A percentile compares a stretch with the other conserved stretches of the same genome.
Evolutionary conservation across 2,113 vertebrate genomes (phyloP).

Genomic region (Hippocampus abdominalis): DNA sequence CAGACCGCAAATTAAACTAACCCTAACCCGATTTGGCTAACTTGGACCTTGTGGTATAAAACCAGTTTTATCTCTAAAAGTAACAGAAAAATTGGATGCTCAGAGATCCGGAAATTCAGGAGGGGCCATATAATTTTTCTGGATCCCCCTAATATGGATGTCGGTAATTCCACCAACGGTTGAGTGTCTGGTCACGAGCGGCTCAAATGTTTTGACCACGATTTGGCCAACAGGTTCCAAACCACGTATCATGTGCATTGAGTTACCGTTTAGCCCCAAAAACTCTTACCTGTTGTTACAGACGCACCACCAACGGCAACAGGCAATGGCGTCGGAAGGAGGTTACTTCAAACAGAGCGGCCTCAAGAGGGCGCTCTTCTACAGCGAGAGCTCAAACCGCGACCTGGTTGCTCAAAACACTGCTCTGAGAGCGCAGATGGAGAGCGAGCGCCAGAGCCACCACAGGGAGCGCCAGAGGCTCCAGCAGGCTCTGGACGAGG

Average conservation of each 20-base stretch:
- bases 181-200: too few relatives aligned
- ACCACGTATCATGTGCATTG: background rate
- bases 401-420: conserved; percentile 1
- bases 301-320: background rate
- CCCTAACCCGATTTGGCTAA: too few relatives aligned
- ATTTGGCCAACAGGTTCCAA: background rate
- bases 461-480: conserved; percentile 5
- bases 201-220: background rate
- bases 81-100: background rate
- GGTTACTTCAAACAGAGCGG: background rate
- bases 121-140: background rate
- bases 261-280: background rate
- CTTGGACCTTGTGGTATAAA: too few relatives aligned
- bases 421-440: conserved; percentile 2
- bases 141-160: background rate
- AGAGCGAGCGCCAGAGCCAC: background rate
- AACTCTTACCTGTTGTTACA: background rate
- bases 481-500: conserved; percentile 6
- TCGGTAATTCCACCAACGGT: too few relatives aligned
- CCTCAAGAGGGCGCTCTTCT: conserved; percentile 6
- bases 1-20: too few relatives aligned
- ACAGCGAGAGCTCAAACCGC: conserved; percentile 3
- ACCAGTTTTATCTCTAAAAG: too few relatives aligned
- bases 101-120: background rate
- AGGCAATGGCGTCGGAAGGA: background rate